Base-by-base conservation (phyloP, 2,888 invertebrate species). In the Palloptera scutellata region DNA sequence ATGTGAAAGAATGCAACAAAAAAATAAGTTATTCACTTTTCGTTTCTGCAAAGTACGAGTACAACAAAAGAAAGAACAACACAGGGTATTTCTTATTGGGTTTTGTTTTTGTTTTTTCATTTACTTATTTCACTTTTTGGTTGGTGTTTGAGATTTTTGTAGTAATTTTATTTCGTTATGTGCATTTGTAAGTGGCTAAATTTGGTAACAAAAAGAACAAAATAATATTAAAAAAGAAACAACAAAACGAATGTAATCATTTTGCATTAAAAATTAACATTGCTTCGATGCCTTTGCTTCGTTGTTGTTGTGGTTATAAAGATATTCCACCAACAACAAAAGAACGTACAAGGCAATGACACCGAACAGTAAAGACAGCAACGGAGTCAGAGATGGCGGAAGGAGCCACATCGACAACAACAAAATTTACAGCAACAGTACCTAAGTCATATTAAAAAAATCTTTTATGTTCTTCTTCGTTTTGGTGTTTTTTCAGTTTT, bases 251-350 rank as follows among this genome's bases (percentile, higher is more conserved):
- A 60, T 41, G 53, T 63, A 54, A 69, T 59, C 54, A 68, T 58
- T 69, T 68, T 68, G 69, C 62, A 62, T 63, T 64, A 62, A 69
- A 67, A 69, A 69, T 67, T 63, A 61, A 19, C 66, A 61, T 59
- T 55, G 43, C 12, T 51, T 45, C 42, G 48, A 13, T 43, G 20
- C 10, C n/a, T 61, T 48, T 19, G 41, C 61, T 45, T 61, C 52
- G 45, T 45, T 61, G 61, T 52, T 69, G 66, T 58, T 57, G 30
- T 30, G 30, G 6, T 30, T 30, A 30, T 30, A 30, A 30, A 30
- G 30, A n/a, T 30, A 30, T 30, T 30, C 30, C 30, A 30, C 30
- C 30, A 30, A 30, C 30, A 30, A 30, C 30, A 30, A 30, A 30
- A 30, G 30, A 30, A 30, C 30, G 6, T 30, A 30, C 30, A 30